These are phyloP conservation scores for Thunnus thynnus DNA, from an alignment of 2,113 vertebrate species.

Conservation along the genomic window DNA sequence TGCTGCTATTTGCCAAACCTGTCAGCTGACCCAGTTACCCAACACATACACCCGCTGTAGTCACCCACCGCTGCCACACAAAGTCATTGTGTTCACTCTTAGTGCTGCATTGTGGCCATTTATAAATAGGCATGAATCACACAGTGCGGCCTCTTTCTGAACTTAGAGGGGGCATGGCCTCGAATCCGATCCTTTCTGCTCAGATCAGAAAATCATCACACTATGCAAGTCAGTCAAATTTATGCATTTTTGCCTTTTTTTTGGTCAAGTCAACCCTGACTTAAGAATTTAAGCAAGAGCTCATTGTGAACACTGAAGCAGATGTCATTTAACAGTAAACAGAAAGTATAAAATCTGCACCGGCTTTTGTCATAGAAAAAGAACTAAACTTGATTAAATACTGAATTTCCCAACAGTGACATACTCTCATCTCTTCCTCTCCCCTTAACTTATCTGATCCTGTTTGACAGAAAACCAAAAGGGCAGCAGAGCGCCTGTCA, in stretches of 20 bases:
- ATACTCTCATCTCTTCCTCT: slow-evolving; percentile 7
- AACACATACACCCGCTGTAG: slow-evolving; percentile 18
- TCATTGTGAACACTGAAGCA: neutral
- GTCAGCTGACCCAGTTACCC: slow-evolving; percentile 56
- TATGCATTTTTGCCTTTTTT: neutral
- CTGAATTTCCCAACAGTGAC: neutral
- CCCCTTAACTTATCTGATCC: slow-evolving; percentile 11
- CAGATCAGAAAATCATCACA: neutral
- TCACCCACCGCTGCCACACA: neutral
- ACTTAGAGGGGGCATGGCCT: neutral
- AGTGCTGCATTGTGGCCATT: slow-evolving; percentile 28
- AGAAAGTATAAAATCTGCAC: neutral
- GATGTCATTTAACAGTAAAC: neutral
- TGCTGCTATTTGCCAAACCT: slow-evolving; percentile 40
- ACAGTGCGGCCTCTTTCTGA: neutral
- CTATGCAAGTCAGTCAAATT: neutral
- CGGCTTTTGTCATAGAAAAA: neutral
- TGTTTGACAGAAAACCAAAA: slow-evolving; percentile 45
- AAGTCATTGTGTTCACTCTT: slow-evolving; percentile 11
- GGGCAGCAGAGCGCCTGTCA: slow-evolving; percentile 7
- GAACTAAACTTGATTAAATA: slow-evolving; percentile 15
- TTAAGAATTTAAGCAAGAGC: neutral
- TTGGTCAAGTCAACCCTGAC: too few species aligned
- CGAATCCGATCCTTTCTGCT: neutral
- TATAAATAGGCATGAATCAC: slow-evolving; percentile 17